Conservation (phyloP, 2,113 vertebrate species). For the Ceyx margarethae region DNA sequence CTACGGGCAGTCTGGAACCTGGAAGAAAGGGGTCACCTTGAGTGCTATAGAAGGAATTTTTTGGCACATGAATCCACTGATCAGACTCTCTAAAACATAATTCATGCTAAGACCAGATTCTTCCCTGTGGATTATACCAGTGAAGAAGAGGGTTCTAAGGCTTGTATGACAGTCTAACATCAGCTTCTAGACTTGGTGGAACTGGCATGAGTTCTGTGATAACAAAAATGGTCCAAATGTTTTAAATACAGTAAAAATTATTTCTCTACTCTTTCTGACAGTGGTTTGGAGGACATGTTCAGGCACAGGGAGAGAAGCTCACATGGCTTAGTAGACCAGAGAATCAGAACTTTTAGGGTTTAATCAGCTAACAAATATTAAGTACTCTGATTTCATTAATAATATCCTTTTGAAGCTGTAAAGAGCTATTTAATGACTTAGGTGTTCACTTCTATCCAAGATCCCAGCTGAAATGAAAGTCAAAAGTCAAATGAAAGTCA, state of each 20-base stretch:
- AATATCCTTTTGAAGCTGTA: background rate
- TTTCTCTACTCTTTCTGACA: background rate
- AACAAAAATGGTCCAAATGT: background rate
- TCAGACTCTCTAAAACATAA: background rate
- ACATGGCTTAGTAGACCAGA: background rate
- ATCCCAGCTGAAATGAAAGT: conserved; percentile 12
- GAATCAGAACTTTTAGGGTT: background rate
- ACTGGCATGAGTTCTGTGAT: background rate
- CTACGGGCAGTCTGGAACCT: background rate
- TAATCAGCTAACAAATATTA: background rate
- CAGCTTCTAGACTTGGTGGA: background rate
- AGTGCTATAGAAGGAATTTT: background rate
- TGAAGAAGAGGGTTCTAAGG: background rate
- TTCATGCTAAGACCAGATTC: background rate
- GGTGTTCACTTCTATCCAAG: background rate
- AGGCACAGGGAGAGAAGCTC: background rate
- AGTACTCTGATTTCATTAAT: conserved; percentile 1
- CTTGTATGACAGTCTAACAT: background rate
- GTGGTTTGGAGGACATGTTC: background rate
- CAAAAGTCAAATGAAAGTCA: conserved; percentile 8
- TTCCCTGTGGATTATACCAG: background rate
- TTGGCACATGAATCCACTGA: background rate
- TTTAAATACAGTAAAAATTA: background rate
- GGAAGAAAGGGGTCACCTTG: background rate
- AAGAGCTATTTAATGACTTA: background rate